Percentiles rank a stretch among this genome's conserved stretches.
phyloP scores from a whole-genome alignment of 2,797 vertebrate species.

The Tiaroga cobitis region DNA sequence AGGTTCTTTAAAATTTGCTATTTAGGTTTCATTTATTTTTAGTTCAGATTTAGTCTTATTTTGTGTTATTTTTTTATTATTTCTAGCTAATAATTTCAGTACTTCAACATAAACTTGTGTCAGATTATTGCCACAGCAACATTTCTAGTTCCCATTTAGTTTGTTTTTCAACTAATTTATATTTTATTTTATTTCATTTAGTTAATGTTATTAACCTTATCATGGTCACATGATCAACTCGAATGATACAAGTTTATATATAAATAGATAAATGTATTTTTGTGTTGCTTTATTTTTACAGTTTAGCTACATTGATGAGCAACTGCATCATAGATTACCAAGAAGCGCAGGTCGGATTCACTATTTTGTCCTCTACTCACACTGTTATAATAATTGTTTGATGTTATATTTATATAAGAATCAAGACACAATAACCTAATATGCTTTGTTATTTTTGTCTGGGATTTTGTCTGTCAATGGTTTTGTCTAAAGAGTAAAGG shows the following conservation, averaged over 20 bases:
- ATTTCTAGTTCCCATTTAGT: neutral
- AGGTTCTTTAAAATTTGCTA: neutral
- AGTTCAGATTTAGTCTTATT: neutral
- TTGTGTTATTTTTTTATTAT: neutral
- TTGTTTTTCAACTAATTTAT: neutral
- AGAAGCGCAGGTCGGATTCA: constrained; percentile 29
- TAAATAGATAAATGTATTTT: neutral
- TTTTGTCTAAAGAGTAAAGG: neutral
- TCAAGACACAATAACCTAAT: neutral
- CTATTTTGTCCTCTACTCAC: neutral
- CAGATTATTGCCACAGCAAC: neutral
- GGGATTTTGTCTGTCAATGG: neutral
- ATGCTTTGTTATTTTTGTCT: neutral
- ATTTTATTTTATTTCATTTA: neutral
- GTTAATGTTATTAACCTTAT: neutral
- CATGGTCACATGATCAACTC: neutral
- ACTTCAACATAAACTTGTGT: neutral
- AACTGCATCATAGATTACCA: constrained; percentile 21
- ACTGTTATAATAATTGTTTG: neutral
- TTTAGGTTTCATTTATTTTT: neutral
- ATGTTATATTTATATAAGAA: neutral
- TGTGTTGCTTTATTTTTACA: constrained; percentile 13
- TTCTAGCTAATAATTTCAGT: neutral
- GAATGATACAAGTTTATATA: neutral
- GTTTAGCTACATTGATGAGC: constrained; percentile 19